Percentiles rank a stretch among this genome's conserved stretches.
Conservation (phyloP, 2,113 vertebrate genomes). For the Cebidichthys violaceus region DNA sequence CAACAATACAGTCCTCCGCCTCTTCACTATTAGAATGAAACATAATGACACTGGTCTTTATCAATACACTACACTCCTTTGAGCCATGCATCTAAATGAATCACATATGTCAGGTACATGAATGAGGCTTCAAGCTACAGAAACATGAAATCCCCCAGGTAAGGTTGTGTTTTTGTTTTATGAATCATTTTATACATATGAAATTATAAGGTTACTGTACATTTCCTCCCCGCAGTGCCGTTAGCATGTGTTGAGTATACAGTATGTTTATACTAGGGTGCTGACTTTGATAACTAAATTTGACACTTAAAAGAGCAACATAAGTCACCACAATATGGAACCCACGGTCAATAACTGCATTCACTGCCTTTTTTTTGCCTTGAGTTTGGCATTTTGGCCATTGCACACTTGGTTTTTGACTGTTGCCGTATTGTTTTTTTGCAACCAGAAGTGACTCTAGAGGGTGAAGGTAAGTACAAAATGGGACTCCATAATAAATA, state of each 20-base stretch:
- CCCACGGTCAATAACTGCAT: no score
- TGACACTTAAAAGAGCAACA: neutral
- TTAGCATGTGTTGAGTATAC: neutral
- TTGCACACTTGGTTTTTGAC: no score
- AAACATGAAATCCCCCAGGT: neutral
- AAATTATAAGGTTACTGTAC: neutral
- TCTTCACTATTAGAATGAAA: neutral
- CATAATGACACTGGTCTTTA: neutral
- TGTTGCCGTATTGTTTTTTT: no score
- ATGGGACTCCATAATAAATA: no score
- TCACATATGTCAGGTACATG: neutral
- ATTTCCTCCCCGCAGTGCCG: no score
- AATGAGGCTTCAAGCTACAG: neutral
- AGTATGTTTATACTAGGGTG: neutral
- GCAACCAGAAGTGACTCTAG: no score
- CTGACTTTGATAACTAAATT: neutral
- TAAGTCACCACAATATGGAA: no score
- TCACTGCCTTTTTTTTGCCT: no score
- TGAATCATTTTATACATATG: neutral
- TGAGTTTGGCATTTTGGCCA: no score
- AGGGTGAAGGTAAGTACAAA: no score
- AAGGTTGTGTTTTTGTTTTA: neutral
- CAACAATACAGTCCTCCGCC: neutral
- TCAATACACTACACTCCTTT: neutral
- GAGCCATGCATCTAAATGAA: neutral